phyloP scores from a whole-genome alignment of 1,140 invertebrate genomes.

The Phymorhynchus buccinoides region DNA sequence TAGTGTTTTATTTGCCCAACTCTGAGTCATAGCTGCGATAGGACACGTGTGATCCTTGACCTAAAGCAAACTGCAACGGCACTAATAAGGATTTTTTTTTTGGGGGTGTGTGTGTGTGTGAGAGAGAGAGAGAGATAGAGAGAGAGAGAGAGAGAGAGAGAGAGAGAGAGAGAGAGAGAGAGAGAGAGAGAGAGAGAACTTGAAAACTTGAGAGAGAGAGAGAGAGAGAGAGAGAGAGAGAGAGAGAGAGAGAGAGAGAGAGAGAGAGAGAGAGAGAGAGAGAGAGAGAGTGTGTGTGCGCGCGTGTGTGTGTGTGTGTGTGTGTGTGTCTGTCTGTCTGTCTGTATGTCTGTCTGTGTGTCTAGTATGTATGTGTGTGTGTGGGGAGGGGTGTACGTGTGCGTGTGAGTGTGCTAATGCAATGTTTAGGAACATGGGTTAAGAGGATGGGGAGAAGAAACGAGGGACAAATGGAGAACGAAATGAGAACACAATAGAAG shows the following conservation, averaged over 20 bases:
- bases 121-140: not conserved
- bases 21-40: not conserved
- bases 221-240: too few species aligned
- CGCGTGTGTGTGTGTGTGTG: conserved; percentile 8
- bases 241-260: too few species aligned
- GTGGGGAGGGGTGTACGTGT: not conserved
- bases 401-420: not conserved
- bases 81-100: too few species aligned
- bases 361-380: not conserved
- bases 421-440: too few species aligned
- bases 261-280: too few species aligned
- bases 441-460: too few species aligned
- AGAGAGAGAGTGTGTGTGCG: not conserved
- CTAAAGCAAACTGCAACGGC: not conserved
- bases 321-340: not conserved
- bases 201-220: too few species aligned
- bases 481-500: too few species aligned
- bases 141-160: not conserved
- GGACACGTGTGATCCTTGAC: not conserved
- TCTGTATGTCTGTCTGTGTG: not conserved
- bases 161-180: not conserved
- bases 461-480: too few species aligned
- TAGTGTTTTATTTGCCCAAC: not conserved
- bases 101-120: too few species aligned
- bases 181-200: not conserved